Base-by-base conservation (phyloP, 1,140 invertebrate species). In the Diploscapter pachys region DNA sequence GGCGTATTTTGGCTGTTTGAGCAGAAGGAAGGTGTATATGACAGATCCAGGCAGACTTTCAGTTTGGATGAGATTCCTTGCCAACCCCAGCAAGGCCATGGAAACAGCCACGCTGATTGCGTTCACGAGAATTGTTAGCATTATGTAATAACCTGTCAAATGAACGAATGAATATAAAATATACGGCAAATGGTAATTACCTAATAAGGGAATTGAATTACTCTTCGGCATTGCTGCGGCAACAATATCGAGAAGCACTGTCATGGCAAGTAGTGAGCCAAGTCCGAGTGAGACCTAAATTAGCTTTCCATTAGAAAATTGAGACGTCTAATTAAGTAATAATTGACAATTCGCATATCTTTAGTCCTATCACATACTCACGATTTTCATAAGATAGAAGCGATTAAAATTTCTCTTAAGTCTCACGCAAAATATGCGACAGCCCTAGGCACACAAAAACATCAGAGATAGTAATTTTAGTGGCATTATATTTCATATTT, bases 211-310 rank as follows among this genome's bases (percentile, higher is more conserved):
- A 61, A 81, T 76, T 52, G 76, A 81, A 71, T 81, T 81, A 49
- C 73, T 78, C 63, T 81, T 81, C 8, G 80, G 80, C 80, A 81
- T 79, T n/a, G 80, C 80, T 56, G 77, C 77, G 9, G 80, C 80
- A 5, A 81, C 75, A 57, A 81, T 81, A 31, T 73, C 80, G 4
- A 81, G 75, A 2, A 81, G 62, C 6, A 81, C 80, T n/a, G 80
- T 81, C 72, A 78, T 81, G n/a, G 80, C 75, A 4, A 78, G 70
- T 31, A 80, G 71, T 49, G 52, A 64, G n/a, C 79, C 79, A 9
- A 80, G 55, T n/a, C 80, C 80, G 48, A 81, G 79, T 8, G 78
- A 80, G 3, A 80, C 78, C 79, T 80, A 64, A 74, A 73, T 31
- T 31, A 31, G 31, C 31, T 31, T 31, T 31, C 31, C 31, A 31